These are phyloP conservation scores for Diadumene lineata DNA, from an alignment of 92 coral and sea anemone genomes.

Conservation along the genomic window DNA sequence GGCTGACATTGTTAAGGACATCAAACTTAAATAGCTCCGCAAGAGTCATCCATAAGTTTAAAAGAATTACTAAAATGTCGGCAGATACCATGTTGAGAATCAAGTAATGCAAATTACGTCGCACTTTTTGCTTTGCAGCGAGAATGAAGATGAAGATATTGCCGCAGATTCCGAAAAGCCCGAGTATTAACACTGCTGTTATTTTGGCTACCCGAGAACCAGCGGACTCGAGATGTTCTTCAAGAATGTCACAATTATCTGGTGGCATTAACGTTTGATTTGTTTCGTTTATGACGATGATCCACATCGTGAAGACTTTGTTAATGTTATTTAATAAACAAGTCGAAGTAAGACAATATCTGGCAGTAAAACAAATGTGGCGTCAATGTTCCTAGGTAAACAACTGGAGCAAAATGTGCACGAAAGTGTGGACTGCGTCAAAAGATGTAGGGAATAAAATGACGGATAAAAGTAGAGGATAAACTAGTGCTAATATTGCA, in stretches of 20 bases:
- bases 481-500: neutral
- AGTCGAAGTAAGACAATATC: too few relatives aligned
- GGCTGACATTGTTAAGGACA: neutral
- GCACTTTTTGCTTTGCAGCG: neutral
- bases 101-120: neutral
- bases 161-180: too few relatives aligned
- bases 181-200: too few relatives aligned
- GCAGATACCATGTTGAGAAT: constrained; percentile 2
- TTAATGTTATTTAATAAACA: too few relatives aligned
- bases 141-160: neutral
- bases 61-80: neutral
- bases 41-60: neutral
- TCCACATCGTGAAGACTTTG: too few relatives aligned
- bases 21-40: neutral
- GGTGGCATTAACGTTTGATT: too few relatives aligned
- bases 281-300: too few relatives aligned
- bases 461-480: neutral
- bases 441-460: neutral
- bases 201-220: too few relatives aligned
- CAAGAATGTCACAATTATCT: too few relatives aligned
- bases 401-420: neutral
- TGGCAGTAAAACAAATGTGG: too few relatives aligned
- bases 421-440: neutral
- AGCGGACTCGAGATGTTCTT: too few relatives aligned
- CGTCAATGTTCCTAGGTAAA: neutral